Base-by-base conservation (phyloP, 2,888 invertebrate species). In the Archips xylosteana region DNA sequence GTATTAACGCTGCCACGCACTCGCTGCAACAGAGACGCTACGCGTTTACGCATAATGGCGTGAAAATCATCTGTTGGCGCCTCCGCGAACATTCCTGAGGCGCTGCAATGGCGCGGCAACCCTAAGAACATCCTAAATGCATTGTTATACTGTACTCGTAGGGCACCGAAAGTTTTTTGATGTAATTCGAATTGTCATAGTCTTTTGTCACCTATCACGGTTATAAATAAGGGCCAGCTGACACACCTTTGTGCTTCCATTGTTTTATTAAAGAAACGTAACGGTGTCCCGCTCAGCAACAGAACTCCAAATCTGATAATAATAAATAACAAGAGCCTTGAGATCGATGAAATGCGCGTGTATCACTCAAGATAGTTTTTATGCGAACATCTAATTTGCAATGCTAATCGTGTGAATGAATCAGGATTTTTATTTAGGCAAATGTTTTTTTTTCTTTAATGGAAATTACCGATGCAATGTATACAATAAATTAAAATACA, bases 331-430 rank as follows among this genome's bases (percentile, higher is more conserved):
- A 45, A 57, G 12, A 32, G 57, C 57, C 57, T 57, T 72, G 42
- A 74, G 32, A 74, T 36, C 34, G 23, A 42, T 36, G 39, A 23
- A 73, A 61, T 32, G 57, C 57, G 32, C 57, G 57, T 57, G 57
- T 57, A 57, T 57, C 57, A 63, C 6, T 47, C 32, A 32, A 63
- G 47, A 63, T 32, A 63, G 47, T 47, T 63, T 47, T 63, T 63
- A 45, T 63, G 47, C n/a, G 13, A 34, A 34, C n/a, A 15, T n/a
- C 51, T 60, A 61, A n/a, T 13, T 63, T 63, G 63, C 47, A 63
- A 63, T 63, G 23, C 45, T 45, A 47, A 60, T 6, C n/a, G 32
- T 15, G 49, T n/a, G 49, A 15, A n/a, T 15, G n/a, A 49, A 49
- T 49, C 49, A 6, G n/a, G 3, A 6, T n/a, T n/a, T 49, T n/a